Conservation (phyloP, 2,888 invertebrate species). For the Aethes cnicana region DNA sequence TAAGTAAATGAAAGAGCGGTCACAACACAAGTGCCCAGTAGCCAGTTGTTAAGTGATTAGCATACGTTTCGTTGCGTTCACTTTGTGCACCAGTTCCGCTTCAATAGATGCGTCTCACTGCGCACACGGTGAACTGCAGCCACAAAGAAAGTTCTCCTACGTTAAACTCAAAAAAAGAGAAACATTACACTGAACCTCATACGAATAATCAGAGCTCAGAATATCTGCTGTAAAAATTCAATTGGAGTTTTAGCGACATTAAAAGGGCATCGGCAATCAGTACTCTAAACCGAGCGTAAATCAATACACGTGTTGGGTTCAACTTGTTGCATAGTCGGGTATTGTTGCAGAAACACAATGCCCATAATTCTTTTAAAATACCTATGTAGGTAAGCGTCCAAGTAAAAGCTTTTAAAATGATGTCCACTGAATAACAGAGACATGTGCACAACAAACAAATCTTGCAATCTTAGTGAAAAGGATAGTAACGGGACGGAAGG, state of each 20-base stretch:
- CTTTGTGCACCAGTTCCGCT: slow-evolving; percentile 10
- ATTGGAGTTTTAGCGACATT: not conserved
- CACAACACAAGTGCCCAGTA: slow-evolving; percentile 35
- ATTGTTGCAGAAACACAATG: slow-evolving; percentile 52
- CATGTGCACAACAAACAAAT: not conserved
- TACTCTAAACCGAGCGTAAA: slow-evolving; percentile 5
- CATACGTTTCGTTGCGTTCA: slow-evolving; percentile 42
- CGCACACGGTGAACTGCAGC: not conserved
- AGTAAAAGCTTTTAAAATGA: slow-evolving; percentile 1
- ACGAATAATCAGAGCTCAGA: not conserved
- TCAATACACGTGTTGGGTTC: slow-evolving; percentile 44
- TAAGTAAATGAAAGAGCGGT: no score
- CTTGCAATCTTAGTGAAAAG: no score
- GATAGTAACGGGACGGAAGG: no score
- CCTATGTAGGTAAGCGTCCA: not conserved
- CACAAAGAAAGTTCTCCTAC: no score
- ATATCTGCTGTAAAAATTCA: not conserved
- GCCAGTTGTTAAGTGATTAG: slow-evolving; percentile 48
- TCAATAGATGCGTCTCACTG: slow-evolving; percentile 2
- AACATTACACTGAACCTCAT: no score
- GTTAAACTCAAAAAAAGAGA: no score
- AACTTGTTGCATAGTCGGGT: slow-evolving; percentile 46
- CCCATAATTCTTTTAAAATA: slow-evolving; percentile 40
- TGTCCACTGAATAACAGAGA: not conserved
- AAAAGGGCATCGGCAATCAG: slow-evolving; percentile 2